These are phyloP conservation scores for Paedocypris sp. DNA, from an alignment of 2,113 vertebrate genomes.

Conservation along the genomic window DNA sequence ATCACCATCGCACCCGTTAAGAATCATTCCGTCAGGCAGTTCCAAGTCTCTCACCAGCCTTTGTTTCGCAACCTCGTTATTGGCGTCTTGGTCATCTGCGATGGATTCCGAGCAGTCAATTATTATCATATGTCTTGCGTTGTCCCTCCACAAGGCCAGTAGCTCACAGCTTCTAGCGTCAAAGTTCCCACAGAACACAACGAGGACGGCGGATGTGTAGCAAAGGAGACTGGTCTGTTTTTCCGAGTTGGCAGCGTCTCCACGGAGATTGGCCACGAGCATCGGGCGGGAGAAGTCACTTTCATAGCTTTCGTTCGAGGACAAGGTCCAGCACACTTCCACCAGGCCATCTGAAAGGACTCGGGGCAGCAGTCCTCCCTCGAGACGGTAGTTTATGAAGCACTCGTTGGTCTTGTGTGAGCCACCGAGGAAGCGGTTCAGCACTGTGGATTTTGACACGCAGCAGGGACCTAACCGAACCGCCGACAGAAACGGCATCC, in stretches of 20 bases:
- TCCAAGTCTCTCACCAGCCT: conserved; percentile 34
- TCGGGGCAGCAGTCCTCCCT: conserved; percentile 45
- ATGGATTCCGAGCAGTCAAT: conserved; percentile 39
- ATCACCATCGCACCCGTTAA: conserved; percentile 34
- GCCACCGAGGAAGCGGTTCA: conserved; percentile 55
- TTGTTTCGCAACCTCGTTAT: conserved; percentile 27
- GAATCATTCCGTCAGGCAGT: conserved; percentile 36
- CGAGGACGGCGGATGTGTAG: conserved; percentile 56
- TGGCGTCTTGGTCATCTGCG: conserved; percentile 19
- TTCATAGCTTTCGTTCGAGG: conserved; percentile 35
- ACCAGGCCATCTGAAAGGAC: conserved; percentile 64
- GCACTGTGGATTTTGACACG: conserved; percentile 67
- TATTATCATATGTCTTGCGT: conserved; percentile 43
- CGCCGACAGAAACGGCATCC: conserved; percentile 65
- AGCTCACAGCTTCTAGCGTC: conserved; percentile 52
- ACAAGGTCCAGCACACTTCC: conserved; percentile 64
- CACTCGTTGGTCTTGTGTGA: conserved; percentile 34
- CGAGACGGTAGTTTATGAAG: conserved; percentile 58
- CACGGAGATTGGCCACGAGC: conserved; percentile 59
- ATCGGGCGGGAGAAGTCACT: conserved; percentile 51
- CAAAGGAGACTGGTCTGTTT: conserved; percentile 55
- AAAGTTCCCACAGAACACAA: conserved; percentile 59
- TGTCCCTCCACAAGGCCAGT: conserved; percentile 46
- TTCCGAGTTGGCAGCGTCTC: conserved; percentile 49
- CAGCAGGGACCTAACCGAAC: conserved; percentile 54